Percentiles rank a stretch among this genome's conserved stretches.
These are phyloP conservation scores for Zaprionus capensis DNA, from an alignment of 1,140 invertebrate species.

Conservation along the genomic window DNA sequence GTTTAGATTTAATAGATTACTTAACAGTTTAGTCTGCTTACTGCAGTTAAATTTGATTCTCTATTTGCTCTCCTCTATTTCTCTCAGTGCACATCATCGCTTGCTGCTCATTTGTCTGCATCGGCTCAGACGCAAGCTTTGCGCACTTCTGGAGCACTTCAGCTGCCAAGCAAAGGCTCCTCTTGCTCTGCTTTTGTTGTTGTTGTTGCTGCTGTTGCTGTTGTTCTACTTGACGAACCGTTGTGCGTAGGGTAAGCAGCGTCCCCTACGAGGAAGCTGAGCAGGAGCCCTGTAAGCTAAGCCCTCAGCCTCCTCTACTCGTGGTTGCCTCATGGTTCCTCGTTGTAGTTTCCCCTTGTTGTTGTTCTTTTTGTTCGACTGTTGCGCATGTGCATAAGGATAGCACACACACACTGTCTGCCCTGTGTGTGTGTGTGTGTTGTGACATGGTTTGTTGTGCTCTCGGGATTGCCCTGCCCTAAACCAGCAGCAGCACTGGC, in stretches of 20 bases:
- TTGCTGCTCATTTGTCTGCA: slow-evolving; percentile 77
- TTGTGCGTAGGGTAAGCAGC: slow-evolving; percentile 52
- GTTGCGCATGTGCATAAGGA: slow-evolving; percentile 52
- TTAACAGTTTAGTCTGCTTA: no score
- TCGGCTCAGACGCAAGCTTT: slow-evolving; percentile 77
- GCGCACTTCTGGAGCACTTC: slow-evolving; percentile 81
- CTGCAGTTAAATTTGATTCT: neutral
- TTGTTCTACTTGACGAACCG: slow-evolving; percentile 46
- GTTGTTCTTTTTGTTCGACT: slow-evolving; percentile 8
- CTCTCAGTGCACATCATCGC: slow-evolving; percentile 49
- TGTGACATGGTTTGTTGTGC: slow-evolving; percentile 24
- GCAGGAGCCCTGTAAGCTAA: neutral
- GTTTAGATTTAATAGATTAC: no score
- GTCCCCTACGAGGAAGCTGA: slow-evolving; percentile 10
- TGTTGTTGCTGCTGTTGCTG: slow-evolving; percentile 40
- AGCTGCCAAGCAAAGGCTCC: slow-evolving; percentile 59
- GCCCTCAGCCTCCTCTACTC: neutral
- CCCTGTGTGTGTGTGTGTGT: slow-evolving; percentile 12
- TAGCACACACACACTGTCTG: slow-evolving; percentile 8
- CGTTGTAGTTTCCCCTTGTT: neutral
- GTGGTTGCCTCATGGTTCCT: neutral
- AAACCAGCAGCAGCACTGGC: neutral
- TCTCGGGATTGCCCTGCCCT: slow-evolving; percentile 44
- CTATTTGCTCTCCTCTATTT: neutral
- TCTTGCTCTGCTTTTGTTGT: slow-evolving; percentile 11